Conservation (phyloP, 2,797 vertebrate genomes). For the Danio kyathit region DNA sequence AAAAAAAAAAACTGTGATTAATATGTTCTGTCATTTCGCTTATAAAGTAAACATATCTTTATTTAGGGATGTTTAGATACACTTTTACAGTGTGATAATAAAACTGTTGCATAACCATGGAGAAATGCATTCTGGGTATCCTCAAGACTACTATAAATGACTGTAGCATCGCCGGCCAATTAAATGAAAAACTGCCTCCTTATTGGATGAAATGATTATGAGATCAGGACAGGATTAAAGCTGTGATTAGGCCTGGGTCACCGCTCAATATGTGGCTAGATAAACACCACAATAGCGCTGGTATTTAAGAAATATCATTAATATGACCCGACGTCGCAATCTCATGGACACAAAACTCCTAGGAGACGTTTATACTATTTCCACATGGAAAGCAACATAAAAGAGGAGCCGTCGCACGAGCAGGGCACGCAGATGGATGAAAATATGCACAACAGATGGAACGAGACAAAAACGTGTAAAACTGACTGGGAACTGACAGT, state of each 20-base stretch:
- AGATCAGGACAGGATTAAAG: neutral
- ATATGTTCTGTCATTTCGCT: too few species aligned
- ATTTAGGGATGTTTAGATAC: too few species aligned
- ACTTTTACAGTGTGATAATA: neutral
- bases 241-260: neutral
- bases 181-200: neutral
- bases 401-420: neutral
- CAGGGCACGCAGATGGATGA: constrained; percentile 10
- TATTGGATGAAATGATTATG: neutral
- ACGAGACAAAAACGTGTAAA: constrained; percentile 16
- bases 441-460: constrained; percentile 37
- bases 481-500: constrained; percentile 18
- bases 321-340: neutral
- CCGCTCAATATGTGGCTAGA: neutral
- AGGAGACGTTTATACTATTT: neutral
- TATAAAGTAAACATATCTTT: too few species aligned
- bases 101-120: neutral
- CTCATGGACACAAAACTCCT: neutral
- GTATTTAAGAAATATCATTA: neutral
- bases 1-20: too few species aligned
- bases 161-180: neutral
- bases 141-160: too few species aligned
- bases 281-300: neutral
- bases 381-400: constrained; percentile 20
- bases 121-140: neutral